Evolutionary conservation across 2,113 vertebrate species (phyloP), one percentile per base, ranked within the genome.

Genomic region (Phoenicopterus ruber): DNA sequence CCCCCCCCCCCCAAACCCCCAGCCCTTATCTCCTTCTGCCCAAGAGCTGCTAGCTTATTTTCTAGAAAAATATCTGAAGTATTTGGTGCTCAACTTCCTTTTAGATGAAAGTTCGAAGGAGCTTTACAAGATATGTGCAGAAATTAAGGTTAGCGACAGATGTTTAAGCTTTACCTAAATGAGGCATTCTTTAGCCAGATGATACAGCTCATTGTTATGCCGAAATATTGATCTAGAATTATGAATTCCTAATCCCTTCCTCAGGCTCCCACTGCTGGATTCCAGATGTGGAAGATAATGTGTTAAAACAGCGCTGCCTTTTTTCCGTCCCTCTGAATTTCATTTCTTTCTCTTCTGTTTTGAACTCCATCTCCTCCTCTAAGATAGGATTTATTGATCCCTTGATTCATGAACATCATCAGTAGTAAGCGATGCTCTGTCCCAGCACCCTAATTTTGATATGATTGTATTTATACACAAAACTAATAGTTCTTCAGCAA

Each of bases 161-260:
- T 76, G 73, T 72, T 76, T 85, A 86, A 87, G 32, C 70, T 77
- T 70, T 54, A 69, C 66, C 67, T 90, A 62, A 93, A 72, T 8
- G 15, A 93, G 46, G 54, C 46, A 57, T 93, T 85, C 74, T 86
- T 96, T 73, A 86, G 65, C 36, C 84, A 93, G 77, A 47, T 87
- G 61, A 89, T 44, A 54, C 1, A 79, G 58, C 22, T 82, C 1
- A 0, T 44, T 85, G 34, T 71, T 40, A 62, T 0, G 0, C 79
- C 92, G 67, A 94, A 96, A 74, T 92, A 71, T 13, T 88, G 88
- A 77, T 92, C 82, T 58, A 50, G 82, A 97, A 83, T 88, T 34
- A 54, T 25, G 54, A 93, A 79, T 80, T 93, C 57, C 44, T 89
- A 57, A 67, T 93, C 63, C 61, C 16, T 59, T 95, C 54, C 82